phyloP scores from a whole-genome alignment of 2,113 vertebrate genomes.

The Entelurus aequoreus region DNA sequence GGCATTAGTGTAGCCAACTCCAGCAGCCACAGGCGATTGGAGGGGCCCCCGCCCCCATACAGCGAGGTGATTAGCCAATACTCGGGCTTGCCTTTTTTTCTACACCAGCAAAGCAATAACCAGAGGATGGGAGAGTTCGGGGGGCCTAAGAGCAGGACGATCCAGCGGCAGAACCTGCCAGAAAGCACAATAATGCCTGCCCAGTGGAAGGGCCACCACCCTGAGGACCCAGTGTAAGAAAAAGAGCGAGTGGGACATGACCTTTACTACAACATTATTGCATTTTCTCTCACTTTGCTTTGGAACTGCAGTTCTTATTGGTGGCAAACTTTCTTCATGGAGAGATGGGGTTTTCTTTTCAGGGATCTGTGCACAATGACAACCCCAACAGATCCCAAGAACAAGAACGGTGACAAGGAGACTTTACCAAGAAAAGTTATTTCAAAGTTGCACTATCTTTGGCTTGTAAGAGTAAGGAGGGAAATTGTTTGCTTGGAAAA shows the following conservation, averaged over 20 bases:
- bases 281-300: too few species aligned
- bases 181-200: constrained; percentile 86
- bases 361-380: constrained; percentile 69
- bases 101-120: constrained; percentile 89
- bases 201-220: constrained; percentile 82
- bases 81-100: constrained; percentile 84
- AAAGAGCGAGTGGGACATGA: constrained; percentile 1
- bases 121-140: constrained; percentile 45
- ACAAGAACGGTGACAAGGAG: constrained; percentile 15
- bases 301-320: background rate
- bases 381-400: constrained; percentile 58
- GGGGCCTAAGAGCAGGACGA: constrained; percentile 72
- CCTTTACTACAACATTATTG: background rate
- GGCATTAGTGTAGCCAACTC: constrained; percentile 90
- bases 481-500: constrained; percentile 73
- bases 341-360: constrained; percentile 25
- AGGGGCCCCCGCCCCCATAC: constrained; percentile 91
- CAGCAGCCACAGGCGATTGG: constrained; percentile 84
- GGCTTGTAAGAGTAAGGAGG: constrained; percentile 76
- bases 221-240: constrained; percentile 80
- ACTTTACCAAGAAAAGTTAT: constrained; percentile 41
- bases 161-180: constrained; percentile 81
- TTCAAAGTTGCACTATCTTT: constrained; percentile 92
- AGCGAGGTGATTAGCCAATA: constrained; percentile 94
- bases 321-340: constrained; percentile 37